These are phyloP conservation scores for Porites lutea DNA, from an alignment of 64 coral and sea anemone genomes.

Conservation along the genomic window DNA sequence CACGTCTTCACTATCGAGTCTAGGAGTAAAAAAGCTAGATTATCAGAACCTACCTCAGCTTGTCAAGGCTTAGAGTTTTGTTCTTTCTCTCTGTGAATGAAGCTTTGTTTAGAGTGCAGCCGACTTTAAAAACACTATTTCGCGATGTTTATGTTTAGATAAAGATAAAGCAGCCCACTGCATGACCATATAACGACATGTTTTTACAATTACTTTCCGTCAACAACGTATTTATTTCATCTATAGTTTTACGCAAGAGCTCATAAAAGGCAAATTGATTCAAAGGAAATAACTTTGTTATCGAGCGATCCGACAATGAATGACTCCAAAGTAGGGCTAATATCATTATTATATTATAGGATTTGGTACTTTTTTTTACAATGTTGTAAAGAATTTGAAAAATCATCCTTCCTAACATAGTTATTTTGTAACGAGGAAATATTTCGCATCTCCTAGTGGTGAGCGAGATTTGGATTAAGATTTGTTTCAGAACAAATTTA, in stretches of 20 bases:
- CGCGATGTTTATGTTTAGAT: conserved; percentile 3
- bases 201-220: neutral
- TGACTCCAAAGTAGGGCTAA: neutral
- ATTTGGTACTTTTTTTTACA: too few species aligned
- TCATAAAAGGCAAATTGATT: neutral
- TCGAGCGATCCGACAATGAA: neutral
- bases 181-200: conserved; percentile 14
- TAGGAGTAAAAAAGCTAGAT: neutral
- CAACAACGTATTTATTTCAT: neutral
- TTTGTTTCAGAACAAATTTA: too few species aligned
- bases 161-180: conserved; percentile 25
- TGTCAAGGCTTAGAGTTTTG: neutral
- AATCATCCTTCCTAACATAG: too few species aligned
- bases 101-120: neutral
- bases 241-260: neutral
- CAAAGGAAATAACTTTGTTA: neutral
- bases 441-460: neutral
- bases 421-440: too few species aligned
- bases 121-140: conserved; percentile 18
- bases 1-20: too few species aligned
- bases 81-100: neutral
- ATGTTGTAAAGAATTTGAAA: too few species aligned
- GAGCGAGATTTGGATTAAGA: too few species aligned
- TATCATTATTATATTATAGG: neutral
- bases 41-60: neutral